Evolutionary conservation across 2,888 invertebrate species (phyloP).

Genomic region (Monopis laevigella): DNA sequence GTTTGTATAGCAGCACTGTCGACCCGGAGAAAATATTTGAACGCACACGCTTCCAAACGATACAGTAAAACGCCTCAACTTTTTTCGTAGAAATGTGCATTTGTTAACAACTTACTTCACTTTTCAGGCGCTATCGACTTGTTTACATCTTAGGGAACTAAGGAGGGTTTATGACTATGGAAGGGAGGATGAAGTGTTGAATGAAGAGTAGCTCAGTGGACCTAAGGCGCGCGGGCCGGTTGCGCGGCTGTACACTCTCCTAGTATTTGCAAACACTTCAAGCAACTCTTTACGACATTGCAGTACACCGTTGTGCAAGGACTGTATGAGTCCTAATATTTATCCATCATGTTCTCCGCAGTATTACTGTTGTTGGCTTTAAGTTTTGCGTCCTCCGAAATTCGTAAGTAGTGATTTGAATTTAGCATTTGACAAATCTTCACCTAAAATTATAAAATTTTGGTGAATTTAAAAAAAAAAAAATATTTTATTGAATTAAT

Average conservation of each 20-base stretch:
- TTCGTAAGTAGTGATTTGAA: slow-evolving; percentile 55
- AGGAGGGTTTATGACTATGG: background rate
- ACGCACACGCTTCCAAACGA: too few species aligned
- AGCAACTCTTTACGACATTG: background rate
- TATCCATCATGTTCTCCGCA: slow-evolving; percentile 34
- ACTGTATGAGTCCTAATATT: slow-evolving; percentile 31
- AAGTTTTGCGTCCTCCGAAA: slow-evolving; percentile 46
- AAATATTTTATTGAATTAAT: too few species aligned
- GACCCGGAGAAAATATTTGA: too few species aligned
- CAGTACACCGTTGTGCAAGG: slow-evolving; percentile 21
- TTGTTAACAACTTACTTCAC: too few species aligned
- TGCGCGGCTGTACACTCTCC: slow-evolving; percentile 25
- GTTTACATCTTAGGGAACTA: too few species aligned
- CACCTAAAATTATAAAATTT: too few species aligned
- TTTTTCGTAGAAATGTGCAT: too few species aligned
- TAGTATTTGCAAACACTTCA: background rate
- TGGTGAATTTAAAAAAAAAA: too few species aligned
- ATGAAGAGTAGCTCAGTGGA: background rate
- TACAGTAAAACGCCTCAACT: too few species aligned
- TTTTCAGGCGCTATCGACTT: too few species aligned
- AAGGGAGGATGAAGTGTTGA: background rate
- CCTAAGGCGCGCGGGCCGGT: slow-evolving; percentile 39
- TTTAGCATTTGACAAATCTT: too few species aligned
- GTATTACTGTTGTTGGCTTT: slow-evolving; percentile 41
- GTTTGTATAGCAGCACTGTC: too few species aligned